phyloP scores from a whole-genome alignment of 2,888 invertebrate genomes.

The Belgica antarctica region DNA sequence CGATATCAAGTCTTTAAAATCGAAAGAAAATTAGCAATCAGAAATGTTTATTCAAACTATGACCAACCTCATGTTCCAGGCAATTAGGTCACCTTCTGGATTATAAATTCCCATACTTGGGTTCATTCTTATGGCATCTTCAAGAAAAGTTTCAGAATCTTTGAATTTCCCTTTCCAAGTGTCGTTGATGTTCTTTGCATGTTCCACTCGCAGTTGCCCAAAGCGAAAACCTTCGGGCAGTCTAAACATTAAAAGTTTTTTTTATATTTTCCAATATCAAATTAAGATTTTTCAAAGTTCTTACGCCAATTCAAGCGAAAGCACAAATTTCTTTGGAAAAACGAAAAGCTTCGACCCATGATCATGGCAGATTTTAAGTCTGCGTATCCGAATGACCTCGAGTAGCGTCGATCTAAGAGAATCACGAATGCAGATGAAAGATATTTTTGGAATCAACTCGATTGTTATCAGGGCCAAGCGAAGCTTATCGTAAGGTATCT shows the following conservation, averaged over 20 bases:
- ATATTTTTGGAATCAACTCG: background rate
- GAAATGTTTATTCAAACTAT: background rate
- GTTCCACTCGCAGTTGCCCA: background rate
- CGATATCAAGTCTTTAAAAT: slow-evolving; percentile 6
- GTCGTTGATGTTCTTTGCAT: background rate
- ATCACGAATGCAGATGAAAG: background rate
- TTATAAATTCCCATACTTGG: slow-evolving; percentile 2
- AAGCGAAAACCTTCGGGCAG: background rate
- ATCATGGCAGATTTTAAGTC: background rate
- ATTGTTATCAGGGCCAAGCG: too few species aligned
- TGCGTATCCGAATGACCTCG: background rate
- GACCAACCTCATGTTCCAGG: slow-evolving; percentile 6
- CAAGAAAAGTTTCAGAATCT: slow-evolving; percentile 2
- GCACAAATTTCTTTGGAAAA: background rate
- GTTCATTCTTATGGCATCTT: background rate
- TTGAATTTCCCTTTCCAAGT: background rate
- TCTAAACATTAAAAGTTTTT: background rate
- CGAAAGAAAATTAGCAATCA: too few species aligned
- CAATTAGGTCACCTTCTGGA: background rate
- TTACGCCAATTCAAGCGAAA: background rate
- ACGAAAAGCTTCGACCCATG: background rate
- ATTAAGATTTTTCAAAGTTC: background rate
- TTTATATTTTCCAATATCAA: background rate
- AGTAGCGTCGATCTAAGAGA: background rate
- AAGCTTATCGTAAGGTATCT: background rate